Percentiles rank a stretch among this genome's conserved stretches.
Conservation (phyloP, 2,797 vertebrate genomes). For the Euphonia xanthogaster region DNA sequence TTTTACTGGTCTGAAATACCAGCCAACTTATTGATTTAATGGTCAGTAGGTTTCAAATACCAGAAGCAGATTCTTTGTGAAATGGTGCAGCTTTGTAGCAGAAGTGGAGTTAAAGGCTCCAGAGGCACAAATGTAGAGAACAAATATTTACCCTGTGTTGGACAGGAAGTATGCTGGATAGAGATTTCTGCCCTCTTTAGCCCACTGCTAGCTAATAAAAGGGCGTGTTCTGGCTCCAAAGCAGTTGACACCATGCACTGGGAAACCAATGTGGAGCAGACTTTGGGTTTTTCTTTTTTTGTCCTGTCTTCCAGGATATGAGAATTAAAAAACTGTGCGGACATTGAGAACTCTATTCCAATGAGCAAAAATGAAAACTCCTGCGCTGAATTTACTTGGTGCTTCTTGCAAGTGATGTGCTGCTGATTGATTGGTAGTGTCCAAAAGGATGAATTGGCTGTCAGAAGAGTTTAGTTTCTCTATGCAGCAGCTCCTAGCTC, state of each 20-base stretch:
- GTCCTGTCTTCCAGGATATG: background rate
- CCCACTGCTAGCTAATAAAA: background rate
- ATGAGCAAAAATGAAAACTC: background rate
- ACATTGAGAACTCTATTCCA: background rate
- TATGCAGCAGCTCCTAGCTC: background rate
- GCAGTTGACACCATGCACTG: background rate
- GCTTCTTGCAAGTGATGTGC: background rate
- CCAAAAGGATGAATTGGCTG: background rate
- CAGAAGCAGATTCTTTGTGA: background rate
- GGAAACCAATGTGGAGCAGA: background rate
- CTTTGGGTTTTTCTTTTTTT: background rate
- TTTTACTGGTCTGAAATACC: background rate
- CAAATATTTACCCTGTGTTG: constrained; percentile 39
- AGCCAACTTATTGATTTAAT: background rate
- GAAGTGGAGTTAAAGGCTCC: background rate
- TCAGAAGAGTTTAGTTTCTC: background rate
- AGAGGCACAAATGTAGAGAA: background rate
- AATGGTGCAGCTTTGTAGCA: background rate
- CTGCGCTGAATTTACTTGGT: background rate
- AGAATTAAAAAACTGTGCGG: background rate
- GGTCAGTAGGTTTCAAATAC: constrained; percentile 4
- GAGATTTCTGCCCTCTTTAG: background rate
- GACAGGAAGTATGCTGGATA: background rate
- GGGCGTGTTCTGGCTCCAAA: background rate
- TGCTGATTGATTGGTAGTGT: background rate